Evolutionary conservation across 2,113 vertebrate genomes (phyloP).

Genomic region (Machaerirhynchus nigripectus): DNA sequence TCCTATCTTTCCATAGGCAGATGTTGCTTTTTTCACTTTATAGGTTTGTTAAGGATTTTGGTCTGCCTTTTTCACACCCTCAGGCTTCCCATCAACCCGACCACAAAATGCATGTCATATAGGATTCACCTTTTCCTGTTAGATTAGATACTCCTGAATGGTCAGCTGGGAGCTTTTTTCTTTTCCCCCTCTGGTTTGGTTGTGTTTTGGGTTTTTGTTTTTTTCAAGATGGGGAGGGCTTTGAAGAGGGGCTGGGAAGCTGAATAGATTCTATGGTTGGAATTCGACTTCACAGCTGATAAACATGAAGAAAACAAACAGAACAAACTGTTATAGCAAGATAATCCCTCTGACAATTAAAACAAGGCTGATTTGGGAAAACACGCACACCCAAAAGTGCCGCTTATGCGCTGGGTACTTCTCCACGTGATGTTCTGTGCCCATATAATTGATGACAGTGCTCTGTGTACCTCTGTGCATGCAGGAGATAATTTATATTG

Average conservation of each 20-base stretch:
- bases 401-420: background rate
- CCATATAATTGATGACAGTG: background rate
- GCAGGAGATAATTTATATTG: background rate
- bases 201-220: background rate
- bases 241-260: background rate
- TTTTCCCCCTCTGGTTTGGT: fast-evolving
- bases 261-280: background rate
- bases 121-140: slow-evolving; percentile 52
- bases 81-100: slow-evolving; percentile 21
- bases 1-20: slow-evolving; percentile 40
- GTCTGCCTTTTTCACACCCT: slow-evolving; percentile 6
- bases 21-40: slow-evolving; percentile 35
- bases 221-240: background rate
- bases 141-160: background rate
- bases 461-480: background rate
- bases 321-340: background rate
- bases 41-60: slow-evolving; percentile 22
- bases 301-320: background rate
- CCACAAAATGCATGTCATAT: slow-evolving; percentile 18
- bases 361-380: background rate
- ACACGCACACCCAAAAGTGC: background rate
- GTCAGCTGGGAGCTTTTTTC: slow-evolving; percentile 9
- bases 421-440: background rate
- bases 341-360: background rate
- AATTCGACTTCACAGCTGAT: background rate